Evolutionary conservation across 2,888 invertebrate species (phyloP), one percentile per base, ranked within the genome.

Genomic region (Hirtodrosophila trivittata): DNA sequence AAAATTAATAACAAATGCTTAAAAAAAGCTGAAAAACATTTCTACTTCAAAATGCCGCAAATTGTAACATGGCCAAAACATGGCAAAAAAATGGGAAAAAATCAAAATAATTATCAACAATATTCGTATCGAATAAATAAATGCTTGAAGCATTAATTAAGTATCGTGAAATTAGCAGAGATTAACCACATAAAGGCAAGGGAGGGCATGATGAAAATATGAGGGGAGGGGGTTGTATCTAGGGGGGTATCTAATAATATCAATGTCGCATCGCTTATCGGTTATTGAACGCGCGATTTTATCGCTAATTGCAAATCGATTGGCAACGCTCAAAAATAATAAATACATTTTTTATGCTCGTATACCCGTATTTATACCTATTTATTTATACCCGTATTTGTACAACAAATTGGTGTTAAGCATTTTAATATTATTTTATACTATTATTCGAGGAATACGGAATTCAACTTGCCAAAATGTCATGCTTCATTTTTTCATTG

Each of bases 211-310:
- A 8, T 16, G 18, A 3, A 21, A 5, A n/a, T 8, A 12, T 5
- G 25, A 6, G 21, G 7, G 6, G 5, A 6, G 8, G 30, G n/a
- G 13, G 10, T 0, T 9, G 18, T 14, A n/a, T n/a, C n/a, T n/a
- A n/a, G 12, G 2, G 18, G 8, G 32, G 30, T 6, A 8, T 9
- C 13, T 47, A 50, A 32, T 49, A 75, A 65, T 55, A 65, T 67
- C 78, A 76, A 77, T 77, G 76, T 67, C 76, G 66, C 65, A 47
- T 67, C 56, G 63, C 65, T 75, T 76, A 76, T 76, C 76, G 76
- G 76, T 66, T 70, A 45, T 70, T 76, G 76, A 76, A 77, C 76
- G 77, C 46, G 58, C 49, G 52, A 55, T 54, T 49, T 66, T 55
- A 59, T 38, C 35, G 54, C 46, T 46, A 70, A 54, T 83, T 55